Percentiles rank a stretch among this genome's conserved stretches.
Conservation (phyloP, 2,797 vertebrate species). For the Enteromius argenteus region DNA sequence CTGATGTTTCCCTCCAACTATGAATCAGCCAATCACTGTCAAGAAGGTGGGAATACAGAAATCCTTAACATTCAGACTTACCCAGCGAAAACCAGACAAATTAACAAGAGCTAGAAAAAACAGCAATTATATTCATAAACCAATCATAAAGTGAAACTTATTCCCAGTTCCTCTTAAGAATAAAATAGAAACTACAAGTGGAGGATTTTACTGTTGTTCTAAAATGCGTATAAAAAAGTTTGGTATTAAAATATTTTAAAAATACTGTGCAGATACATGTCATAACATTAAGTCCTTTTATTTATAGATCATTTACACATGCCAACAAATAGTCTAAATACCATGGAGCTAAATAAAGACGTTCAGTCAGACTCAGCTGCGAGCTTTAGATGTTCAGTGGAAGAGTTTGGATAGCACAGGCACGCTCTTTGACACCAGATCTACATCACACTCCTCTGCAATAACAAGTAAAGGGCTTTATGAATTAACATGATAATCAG, state of each 20-base stretch:
- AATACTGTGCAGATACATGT: not conserved
- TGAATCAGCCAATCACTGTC: constrained; percentile 12
- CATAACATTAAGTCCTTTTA: not conserved
- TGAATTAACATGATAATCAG: not conserved
- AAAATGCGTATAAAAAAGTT: not conserved
- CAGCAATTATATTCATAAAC: not conserved
- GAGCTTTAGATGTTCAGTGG: constrained; percentile 29
- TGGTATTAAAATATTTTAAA: not conserved
- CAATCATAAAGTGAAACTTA: not conserved
- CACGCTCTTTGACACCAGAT: not conserved
- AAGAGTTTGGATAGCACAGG: constrained; percentile 30
- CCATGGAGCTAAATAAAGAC: constrained; percentile 48
- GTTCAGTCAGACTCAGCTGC: constrained; percentile 20
- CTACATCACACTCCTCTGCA: not conserved
- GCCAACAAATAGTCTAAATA: constrained; percentile 2
- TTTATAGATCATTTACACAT: not conserved
- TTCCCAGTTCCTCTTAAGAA: not conserved
- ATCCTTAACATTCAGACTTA: not conserved
- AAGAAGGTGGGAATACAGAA: not conserved
- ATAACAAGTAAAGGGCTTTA: constrained; percentile 1
- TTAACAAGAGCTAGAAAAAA: not conserved
- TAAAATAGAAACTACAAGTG: not conserved
- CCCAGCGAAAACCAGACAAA: not conserved
- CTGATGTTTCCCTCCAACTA: constrained; percentile 37
- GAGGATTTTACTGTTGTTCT: not conserved